Evolutionary conservation across 1,140 invertebrate genomes (phyloP).

Genomic region (Habropoda laboriosa): DNA sequence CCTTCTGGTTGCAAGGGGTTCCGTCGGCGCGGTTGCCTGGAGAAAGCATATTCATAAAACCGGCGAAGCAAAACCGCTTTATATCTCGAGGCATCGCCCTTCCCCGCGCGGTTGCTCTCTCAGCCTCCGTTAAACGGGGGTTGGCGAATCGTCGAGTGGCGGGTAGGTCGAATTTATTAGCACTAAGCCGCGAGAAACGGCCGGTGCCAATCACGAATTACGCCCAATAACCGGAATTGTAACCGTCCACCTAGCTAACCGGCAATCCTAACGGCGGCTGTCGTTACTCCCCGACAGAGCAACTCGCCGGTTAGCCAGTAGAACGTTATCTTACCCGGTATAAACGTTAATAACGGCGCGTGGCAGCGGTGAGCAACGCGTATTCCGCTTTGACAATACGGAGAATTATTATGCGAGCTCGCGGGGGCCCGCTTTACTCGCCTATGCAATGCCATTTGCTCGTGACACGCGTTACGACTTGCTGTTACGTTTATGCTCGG

Average conservation of each 20-base stretch:
- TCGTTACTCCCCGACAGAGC: constrained; percentile 64
- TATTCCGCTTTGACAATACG: constrained; percentile 73
- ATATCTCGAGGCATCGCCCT: constrained; percentile 69
- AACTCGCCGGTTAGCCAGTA: constrained; percentile 52
- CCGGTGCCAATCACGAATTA: constrained; percentile 79
- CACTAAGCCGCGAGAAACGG: constrained; percentile 74
- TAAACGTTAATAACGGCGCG: constrained; percentile 71
- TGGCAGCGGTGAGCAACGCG: constrained; percentile 28
- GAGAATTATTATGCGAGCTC: constrained; percentile 71
- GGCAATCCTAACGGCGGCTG: constrained; percentile 65
- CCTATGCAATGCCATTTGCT: constrained; percentile 68
- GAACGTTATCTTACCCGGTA: constrained; percentile 72
- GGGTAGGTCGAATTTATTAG: constrained; percentile 77
- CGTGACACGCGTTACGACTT: constrained; percentile 73
- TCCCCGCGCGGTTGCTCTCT: background rate
- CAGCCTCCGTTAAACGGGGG: background rate
- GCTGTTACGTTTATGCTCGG: constrained; percentile 74
- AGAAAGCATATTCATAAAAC: constrained; percentile 81
- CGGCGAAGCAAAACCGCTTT: constrained; percentile 78
- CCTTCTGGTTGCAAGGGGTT: constrained; percentile 50
- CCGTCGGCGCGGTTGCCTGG: constrained; percentile 19
- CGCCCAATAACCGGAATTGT: constrained; percentile 77
- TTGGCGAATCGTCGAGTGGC: constrained; percentile 17
- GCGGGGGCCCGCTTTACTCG: constrained; percentile 53
- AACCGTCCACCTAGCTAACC: constrained; percentile 69